Percentiles rank a stretch among this genome's conserved stretches.
phyloP scores from a whole-genome alignment of 2,113 vertebrate species.

The Tragelaphus scriptus region DNA sequence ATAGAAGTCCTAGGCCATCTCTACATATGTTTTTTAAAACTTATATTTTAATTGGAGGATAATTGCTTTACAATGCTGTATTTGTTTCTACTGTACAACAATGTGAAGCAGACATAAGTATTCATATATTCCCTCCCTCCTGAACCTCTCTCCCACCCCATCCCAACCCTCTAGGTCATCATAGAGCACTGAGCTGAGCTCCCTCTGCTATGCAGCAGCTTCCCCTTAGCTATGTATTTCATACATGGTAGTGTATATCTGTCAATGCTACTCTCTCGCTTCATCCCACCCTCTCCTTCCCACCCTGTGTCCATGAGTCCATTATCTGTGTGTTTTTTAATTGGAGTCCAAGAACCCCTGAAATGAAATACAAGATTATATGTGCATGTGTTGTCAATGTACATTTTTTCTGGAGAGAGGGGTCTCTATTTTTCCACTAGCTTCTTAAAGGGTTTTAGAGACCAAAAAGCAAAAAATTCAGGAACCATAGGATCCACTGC shows the following conservation, averaged over 20 bases:
- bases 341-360: neutral
- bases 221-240: neutral
- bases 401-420: neutral
- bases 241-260: neutral
- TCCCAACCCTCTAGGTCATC: neutral
- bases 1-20: neutral
- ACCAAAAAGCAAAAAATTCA: neutral
- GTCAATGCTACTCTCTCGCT: neutral
- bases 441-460: neutral
- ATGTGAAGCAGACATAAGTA: neutral
- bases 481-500: neutral
- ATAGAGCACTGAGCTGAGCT: neutral
- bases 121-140: neutral
- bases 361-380: conserved; percentile 19
- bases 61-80: neutral
- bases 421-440: neutral
- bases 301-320: neutral
- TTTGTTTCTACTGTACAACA: neutral
- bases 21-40: neutral
- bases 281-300: neutral
- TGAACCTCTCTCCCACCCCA: neutral
- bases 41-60: neutral
- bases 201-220: neutral
- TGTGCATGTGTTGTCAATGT: neutral
- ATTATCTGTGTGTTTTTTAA: neutral